phyloP scores from a whole-genome alignment of 2,888 invertebrate genomes.

The Gerris lacustris region DNA sequence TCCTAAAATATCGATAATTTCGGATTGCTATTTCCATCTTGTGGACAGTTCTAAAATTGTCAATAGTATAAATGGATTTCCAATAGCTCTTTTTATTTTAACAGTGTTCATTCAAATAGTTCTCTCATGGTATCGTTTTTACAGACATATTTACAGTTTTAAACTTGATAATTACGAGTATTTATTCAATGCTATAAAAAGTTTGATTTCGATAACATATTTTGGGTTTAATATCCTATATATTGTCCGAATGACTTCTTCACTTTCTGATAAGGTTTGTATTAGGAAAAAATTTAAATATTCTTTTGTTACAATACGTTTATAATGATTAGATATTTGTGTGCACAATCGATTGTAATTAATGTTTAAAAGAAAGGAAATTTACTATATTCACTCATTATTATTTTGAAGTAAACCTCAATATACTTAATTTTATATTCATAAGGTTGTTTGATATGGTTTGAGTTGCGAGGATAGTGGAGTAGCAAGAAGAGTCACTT shows the following conservation, averaged over 20 bases:
- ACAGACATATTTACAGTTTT: neutral
- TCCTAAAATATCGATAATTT: neutral
- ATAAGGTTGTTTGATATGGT: too few species aligned
- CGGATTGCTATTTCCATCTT: neutral
- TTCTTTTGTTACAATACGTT: too few species aligned
- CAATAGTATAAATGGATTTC: neutral
- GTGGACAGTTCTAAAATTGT: neutral
- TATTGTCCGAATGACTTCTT: neutral
- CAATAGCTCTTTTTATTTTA: neutral
- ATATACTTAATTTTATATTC: too few species aligned
- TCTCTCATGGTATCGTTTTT: neutral
- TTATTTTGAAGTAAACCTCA: too few species aligned
- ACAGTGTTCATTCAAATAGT: neutral
- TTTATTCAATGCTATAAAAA: too few species aligned
- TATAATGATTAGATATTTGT: too few species aligned
- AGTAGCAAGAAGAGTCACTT: too few species aligned
- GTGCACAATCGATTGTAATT: too few species aligned
- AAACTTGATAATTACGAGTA: too few species aligned
- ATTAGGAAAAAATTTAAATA: neutral
- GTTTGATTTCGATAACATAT: neutral
- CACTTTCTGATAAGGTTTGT: neutral
- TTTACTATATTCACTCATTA: too few species aligned
- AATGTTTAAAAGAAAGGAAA: too few species aligned
- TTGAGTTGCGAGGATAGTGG: too few species aligned
- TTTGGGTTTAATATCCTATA: neutral